Percentiles rank a stretch among this genome's conserved stretches.
phyloP scores from a whole-genome alignment of 1,140 invertebrate genomes.

The Eufriesea mexicana region DNA sequence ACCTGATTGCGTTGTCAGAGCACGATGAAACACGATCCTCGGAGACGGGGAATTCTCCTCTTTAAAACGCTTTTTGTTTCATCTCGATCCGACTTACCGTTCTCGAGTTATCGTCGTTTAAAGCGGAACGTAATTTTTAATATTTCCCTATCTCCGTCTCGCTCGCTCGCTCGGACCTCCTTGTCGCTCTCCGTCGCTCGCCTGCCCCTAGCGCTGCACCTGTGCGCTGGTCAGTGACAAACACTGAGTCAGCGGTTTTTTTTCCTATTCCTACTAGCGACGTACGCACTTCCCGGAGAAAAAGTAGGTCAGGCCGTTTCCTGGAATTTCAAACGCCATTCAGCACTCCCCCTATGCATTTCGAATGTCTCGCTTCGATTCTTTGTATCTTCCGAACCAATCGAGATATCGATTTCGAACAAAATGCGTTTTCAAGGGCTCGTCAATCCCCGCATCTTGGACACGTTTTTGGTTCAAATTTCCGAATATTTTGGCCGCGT shows the following conservation, averaged over 20 bases:
- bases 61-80: background rate
- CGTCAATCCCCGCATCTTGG: background rate
- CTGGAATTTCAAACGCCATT: background rate
- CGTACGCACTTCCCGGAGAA: background rate
- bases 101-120: background rate
- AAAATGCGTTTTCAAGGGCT: background rate
- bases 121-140: background rate
- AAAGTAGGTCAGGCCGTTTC: background rate
- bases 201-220: background rate
- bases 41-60: background rate
- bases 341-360: background rate
- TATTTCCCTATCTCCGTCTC: background rate
- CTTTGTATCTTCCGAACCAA: background rate
- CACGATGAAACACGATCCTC: background rate
- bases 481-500: rapidly evolving
- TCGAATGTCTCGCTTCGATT: background rate
- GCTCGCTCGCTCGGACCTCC: background rate
- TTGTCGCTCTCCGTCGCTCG: background rate
- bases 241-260: background rate
- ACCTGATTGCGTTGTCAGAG: background rate
- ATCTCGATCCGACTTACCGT: too few relatives aligned
- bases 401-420: background rate
- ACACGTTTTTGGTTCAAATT: background rate
- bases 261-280: background rate
- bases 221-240: background rate